Percentiles rank a stretch among this genome's conserved stretches.
These are phyloP conservation scores for Hippocampus abdominalis DNA, from an alignment of 2,113 vertebrate genomes.

Conservation along the genomic window DNA sequence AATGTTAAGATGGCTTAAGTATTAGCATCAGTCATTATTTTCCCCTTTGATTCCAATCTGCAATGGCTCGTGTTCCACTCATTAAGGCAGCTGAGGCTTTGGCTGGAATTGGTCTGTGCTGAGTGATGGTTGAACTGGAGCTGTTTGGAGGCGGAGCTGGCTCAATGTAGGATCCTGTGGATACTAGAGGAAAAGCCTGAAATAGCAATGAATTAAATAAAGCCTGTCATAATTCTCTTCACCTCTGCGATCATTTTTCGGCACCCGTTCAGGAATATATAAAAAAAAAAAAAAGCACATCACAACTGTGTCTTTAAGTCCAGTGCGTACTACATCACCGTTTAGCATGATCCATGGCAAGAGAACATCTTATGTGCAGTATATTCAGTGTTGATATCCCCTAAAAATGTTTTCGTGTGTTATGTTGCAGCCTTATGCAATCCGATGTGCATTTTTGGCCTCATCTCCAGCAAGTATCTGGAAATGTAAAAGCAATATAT, in stretches of 20 bases:
- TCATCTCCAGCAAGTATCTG: no score
- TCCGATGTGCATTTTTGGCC: no score
- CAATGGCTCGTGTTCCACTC: slow-evolving; percentile 65
- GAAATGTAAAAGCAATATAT: not conserved
- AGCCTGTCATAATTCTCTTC: not conserved
- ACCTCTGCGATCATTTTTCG: not conserved
- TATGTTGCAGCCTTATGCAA: not conserved
- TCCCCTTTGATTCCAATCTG: slow-evolving; percentile 72
- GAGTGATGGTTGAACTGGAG: slow-evolving; percentile 74
- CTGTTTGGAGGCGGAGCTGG: slow-evolving; percentile 26
- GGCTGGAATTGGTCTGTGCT: slow-evolving; percentile 68
- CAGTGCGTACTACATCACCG: not conserved
- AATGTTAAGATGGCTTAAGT: slow-evolving; percentile 58
- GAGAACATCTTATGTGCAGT: not conserved
- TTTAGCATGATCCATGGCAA: not conserved
- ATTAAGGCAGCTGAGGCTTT: slow-evolving; percentile 57
- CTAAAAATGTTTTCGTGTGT: not conserved
- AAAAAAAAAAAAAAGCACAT: not conserved
- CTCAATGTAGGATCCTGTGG: slow-evolving; percentile 23
- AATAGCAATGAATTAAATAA: slow-evolving; percentile 43
- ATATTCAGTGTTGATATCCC: not conserved
- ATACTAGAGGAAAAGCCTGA: not conserved
- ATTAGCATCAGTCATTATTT: slow-evolving; percentile 70
- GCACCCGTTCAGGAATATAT: not conserved
- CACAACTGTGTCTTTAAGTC: not conserved